Evolutionary conservation across 2,113 vertebrate species (phyloP).

Genomic region (Myotis yumanensis): DNA sequence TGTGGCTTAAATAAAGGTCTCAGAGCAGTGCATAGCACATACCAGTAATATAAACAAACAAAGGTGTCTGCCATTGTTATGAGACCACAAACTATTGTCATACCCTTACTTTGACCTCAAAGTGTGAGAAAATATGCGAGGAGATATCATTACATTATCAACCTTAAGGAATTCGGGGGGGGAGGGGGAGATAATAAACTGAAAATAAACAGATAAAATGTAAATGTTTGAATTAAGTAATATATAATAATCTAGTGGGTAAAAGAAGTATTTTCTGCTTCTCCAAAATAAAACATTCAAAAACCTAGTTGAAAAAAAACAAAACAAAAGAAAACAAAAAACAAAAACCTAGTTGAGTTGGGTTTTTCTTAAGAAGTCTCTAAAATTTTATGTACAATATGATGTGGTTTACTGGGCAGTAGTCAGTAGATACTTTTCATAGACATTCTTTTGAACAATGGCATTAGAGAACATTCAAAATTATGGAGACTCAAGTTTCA

Average conservation of each 20-base stretch:
- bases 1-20: neutral
- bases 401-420: neutral
- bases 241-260: neutral
- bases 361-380: neutral
- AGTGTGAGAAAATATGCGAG: constrained; percentile 18
- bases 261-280: neutral
- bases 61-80: neutral
- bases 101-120: neutral
- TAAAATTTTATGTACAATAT: neutral
- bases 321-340: too few relatives aligned
- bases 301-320: too few relatives aligned
- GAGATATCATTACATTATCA: constrained; percentile 27
- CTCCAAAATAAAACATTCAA: neutral
- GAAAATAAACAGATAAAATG: constrained; percentile 47
- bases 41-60: neutral
- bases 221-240: neutral
- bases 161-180: constrained; percentile 19
- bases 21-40: neutral
- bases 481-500: neutral
- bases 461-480: neutral
- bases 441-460: neutral
- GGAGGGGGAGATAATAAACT: neutral
- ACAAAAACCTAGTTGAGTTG: neutral
- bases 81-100: neutral
- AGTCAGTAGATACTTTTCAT: neutral